Evolutionary conservation across 2,888 invertebrate species (phyloP).

Genomic region (Hecatera dysodea): DNA sequence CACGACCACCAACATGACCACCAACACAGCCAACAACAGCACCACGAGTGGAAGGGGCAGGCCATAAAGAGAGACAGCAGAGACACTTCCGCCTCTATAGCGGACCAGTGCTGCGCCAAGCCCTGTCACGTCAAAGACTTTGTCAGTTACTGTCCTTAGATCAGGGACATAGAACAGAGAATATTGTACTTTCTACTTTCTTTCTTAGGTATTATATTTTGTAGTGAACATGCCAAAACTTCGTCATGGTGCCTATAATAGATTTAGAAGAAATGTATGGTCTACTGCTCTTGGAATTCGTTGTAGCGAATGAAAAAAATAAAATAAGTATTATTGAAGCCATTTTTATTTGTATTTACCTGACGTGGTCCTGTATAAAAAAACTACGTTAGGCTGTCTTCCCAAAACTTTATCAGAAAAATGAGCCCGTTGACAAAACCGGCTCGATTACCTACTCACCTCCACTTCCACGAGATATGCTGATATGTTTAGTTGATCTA

Average conservation of each 20-base stretch:
- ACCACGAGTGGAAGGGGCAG: conserved; percentile 29
- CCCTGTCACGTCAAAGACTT: conserved; percentile 60
- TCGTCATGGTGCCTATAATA: not conserved
- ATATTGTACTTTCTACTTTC: not conserved
- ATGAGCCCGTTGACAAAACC: too few relatives aligned
- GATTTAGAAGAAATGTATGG: not conserved
- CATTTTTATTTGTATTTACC: conserved; percentile 12
- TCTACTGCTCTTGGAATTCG: not conserved
- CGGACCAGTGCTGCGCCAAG: conserved; percentile 56
- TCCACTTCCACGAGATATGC: too few relatives aligned
- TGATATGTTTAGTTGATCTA: too few relatives aligned
- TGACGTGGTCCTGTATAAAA: not conserved
- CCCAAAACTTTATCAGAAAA: too few relatives aligned
- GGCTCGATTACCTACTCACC: too few relatives aligned
- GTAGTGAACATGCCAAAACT: too few relatives aligned
- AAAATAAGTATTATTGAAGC: not conserved
- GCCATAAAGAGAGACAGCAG: conserved; percentile 41
- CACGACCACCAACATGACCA: conserved; percentile 13
- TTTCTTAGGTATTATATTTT: not conserved
- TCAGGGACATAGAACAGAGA: not conserved
- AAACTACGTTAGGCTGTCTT: not conserved
- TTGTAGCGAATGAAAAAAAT: not conserved
- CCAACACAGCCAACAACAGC: conserved; percentile 34
- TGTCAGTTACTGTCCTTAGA: conserved; percentile 35
- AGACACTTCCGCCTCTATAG: conserved; percentile 10